These are phyloP conservation scores for Opisthograptis luteolata DNA, from an alignment of 2,888 invertebrate genomes.

Conservation along the genomic window DNA sequence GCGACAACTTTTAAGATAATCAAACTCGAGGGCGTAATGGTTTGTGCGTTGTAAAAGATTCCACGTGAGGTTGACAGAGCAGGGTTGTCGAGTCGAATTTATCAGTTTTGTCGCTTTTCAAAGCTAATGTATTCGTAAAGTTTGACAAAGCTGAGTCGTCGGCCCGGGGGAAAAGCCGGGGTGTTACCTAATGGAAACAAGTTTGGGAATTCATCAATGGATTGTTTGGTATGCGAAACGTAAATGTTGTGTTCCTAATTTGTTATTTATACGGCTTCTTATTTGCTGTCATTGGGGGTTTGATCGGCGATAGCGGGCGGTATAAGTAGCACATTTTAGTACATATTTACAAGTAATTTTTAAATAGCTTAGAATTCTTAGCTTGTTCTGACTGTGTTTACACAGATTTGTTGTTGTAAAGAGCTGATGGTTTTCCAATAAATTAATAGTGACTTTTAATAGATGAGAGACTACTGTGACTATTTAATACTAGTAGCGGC, in stretches of 20 bases:
- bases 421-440: too few species aligned
- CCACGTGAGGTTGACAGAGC: slow-evolving; percentile 27
- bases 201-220: slow-evolving; percentile 65
- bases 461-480: too few species aligned
- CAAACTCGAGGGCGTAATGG: slow-evolving; percentile 36
- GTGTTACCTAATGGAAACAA: slow-evolving; percentile 67
- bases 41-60: slow-evolving; percentile 19
- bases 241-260: slow-evolving; percentile 27
- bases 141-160: slow-evolving; percentile 69
- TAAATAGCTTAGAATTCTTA: too few species aligned
- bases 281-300: slow-evolving; percentile 9
- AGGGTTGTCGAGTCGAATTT: slow-evolving; percentile 65
- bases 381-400: too few species aligned
- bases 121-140: slow-evolving; percentile 78
- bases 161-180: slow-evolving; percentile 63
- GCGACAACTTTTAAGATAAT: not conserved
- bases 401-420: too few species aligned
- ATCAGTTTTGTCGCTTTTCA: slow-evolving; percentile 67
- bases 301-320: not conserved
- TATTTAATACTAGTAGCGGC: too few species aligned
- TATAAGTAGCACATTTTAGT: too few species aligned
- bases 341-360: too few species aligned
- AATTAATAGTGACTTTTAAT: too few species aligned
- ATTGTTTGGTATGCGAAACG: slow-evolving; percentile 46
- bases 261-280: slow-evolving; percentile 24